Evolutionary conservation across 2,113 vertebrate species (phyloP), one percentile per base, ranked within the genome.

Genomic region (Daubentonia madagascariensis): DNA sequence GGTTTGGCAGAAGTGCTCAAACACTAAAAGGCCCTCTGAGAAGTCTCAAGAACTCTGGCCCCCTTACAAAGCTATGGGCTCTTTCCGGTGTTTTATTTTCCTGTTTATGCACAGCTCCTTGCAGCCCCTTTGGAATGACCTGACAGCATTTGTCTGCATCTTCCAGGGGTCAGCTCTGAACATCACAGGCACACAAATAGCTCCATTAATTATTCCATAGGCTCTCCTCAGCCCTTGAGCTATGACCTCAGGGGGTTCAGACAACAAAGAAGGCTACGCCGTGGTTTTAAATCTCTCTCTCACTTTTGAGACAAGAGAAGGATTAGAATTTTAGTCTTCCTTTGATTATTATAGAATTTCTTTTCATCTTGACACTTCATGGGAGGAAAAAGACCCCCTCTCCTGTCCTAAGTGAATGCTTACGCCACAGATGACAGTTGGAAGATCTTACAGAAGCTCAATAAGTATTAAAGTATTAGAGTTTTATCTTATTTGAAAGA

Each of bases 401-500:
- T 63, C 80, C 54, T 14, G 45, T 67, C 95, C 95, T 84, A 75
- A 92, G 90, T 96, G 96, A 97, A 28, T 9, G 14, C 6, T 95
- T 96, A 85, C 1, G 2, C 30, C 52, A 7, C 18, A 76, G 90
- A 96, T 54, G 43, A 81, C 37, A 96, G 25, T 54, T 63, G 59
- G 45, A 80, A 94, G 97, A 98, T 91, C 52, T 85, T 91, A 95
- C 0, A 40, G 40, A 32, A 68, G 32, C 96, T 97, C 59, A 65
- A 0, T 78, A 65, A 95, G 37, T 89, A 98, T 93, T 98, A 97
- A 98, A 96, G 63, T 85, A 61, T 94, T 97, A 85, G 6, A 20
- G 76, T 75, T 97, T 97, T 96, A 94, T 59, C 89, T 96, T 59
- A 65, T 97, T 97, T 96, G n/a, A 91, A 78, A 81, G 59, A 93